Conservation (phyloP, 64 coral and sea anemone species). For the Pocillopora verrucosa region DNA sequence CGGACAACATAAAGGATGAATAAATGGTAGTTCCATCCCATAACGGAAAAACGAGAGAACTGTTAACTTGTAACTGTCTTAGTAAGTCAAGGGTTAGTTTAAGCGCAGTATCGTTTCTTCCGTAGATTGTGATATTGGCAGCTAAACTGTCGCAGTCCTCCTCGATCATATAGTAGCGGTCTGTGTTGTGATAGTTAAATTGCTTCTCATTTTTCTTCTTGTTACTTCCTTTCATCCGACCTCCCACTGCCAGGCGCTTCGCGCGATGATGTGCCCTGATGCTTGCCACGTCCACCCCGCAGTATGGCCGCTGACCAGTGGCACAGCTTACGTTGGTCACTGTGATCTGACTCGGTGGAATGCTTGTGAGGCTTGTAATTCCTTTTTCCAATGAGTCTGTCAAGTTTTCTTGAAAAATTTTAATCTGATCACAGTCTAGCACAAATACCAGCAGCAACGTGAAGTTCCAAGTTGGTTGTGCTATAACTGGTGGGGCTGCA, state of each 20-base stretch:
- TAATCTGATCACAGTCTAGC: not conserved
- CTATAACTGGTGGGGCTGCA: not conserved
- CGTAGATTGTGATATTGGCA: slow-evolving; percentile 20
- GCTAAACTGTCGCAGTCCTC: slow-evolving; percentile 30
- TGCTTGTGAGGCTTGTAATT: not conserved
- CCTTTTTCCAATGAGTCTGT: not conserved
- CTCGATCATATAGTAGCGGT: not conserved
- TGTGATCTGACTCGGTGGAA: not conserved
- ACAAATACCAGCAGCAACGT: not conserved
- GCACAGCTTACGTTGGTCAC: not conserved
- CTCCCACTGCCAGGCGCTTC: slow-evolving; percentile 42
- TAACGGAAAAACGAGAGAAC: slow-evolving; percentile 36
- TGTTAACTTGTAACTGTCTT: slow-evolving; percentile 28
- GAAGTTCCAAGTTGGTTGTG: not conserved
- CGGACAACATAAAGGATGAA: slow-evolving; percentile 38
- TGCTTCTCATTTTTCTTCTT: slow-evolving; percentile 21
- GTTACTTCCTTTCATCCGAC: slow-evolving; percentile 14
- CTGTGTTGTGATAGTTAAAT: slow-evolving; percentile 16
- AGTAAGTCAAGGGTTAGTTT: slow-evolving; percentile 30
- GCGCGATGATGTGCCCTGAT: slow-evolving; percentile 38
- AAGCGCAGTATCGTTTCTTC: not conserved
- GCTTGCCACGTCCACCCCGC: slow-evolving; percentile 52
- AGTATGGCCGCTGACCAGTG: slow-evolving; percentile 55
- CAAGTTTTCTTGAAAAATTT: not conserved
- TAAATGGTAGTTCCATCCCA: slow-evolving; percentile 40